Conservation (phyloP, 2,113 vertebrate genomes). For the Erythrocebus patas region DNA sequence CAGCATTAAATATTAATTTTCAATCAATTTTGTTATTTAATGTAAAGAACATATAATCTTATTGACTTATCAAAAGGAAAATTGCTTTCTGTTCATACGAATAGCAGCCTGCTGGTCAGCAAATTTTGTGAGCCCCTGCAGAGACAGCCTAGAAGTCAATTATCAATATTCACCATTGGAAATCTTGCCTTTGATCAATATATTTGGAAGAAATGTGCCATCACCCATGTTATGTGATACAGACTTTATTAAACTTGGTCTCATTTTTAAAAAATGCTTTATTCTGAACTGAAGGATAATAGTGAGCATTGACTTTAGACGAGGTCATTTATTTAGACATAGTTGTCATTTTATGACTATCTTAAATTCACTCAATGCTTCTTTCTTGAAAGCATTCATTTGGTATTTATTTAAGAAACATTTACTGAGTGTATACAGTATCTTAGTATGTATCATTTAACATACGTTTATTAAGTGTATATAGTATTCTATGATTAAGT, state of each 20-base stretch:
- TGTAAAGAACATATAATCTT: not conserved
- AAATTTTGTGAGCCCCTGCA: not conserved
- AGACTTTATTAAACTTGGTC: not conserved
- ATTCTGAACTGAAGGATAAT: conserved; percentile 32
- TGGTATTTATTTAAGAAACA: conserved; percentile 14
- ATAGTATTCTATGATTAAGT: not conserved
- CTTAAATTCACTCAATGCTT: not conserved
- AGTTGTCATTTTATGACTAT: conserved; percentile 9
- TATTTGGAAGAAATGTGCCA: not conserved
- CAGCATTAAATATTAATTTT: not conserved
- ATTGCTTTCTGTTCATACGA: not conserved
- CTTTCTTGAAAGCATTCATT: conserved; percentile 21
- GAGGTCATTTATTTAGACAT: not conserved
- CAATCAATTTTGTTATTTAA: not conserved
- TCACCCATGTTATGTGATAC: not conserved
- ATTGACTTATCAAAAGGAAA: conserved; percentile 1
- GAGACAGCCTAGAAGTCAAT: not conserved
- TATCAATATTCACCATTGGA: not conserved
- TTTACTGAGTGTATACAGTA: not conserved
- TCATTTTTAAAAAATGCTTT: not conserved
- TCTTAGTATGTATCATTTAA: not conserved
- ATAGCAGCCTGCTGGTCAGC: not conserved
- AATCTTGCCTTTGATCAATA: not conserved
- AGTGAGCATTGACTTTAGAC: not conserved
- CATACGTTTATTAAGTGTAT: not conserved